Evolutionary conservation across 2,113 vertebrate species (phyloP).

Genomic region (Pterocles burchelli): DNA sequence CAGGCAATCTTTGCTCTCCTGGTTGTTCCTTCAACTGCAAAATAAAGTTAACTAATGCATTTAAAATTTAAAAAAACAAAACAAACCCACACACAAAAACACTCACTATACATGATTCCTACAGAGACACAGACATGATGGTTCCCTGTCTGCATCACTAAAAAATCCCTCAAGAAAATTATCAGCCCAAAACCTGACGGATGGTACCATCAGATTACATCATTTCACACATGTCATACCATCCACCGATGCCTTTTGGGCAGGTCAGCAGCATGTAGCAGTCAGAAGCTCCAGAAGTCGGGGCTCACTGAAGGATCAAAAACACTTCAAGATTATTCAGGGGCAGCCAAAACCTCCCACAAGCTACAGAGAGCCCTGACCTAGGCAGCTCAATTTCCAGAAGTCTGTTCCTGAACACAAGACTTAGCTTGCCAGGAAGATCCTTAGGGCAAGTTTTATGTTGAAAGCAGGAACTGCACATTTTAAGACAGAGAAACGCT

Average conservation of each 20-base stretch:
- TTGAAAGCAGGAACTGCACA: not conserved
- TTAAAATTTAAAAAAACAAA: not conserved
- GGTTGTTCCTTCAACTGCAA: conserved; percentile 88
- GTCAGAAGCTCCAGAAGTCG: not conserved
- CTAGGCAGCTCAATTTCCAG: not conserved
- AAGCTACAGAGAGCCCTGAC: not conserved
- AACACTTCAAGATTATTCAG: not conserved
- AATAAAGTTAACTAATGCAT: not conserved
- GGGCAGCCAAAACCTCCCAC: not conserved
- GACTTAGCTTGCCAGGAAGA: not conserved
- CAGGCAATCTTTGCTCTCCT: conserved; percentile 90
- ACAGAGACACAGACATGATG: not conserved
- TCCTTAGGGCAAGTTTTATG: not conserved
- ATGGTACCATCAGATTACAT: rapidly evolving
- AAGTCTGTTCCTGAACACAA: not conserved
- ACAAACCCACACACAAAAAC: not conserved
- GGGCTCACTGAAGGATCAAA: not conserved
- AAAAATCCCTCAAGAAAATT: not conserved
- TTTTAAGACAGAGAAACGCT: not conserved
- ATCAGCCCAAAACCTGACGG: not conserved
- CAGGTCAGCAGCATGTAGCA: not conserved
- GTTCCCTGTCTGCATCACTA: not conserved
- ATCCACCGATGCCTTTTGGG: not conserved
- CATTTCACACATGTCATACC: not conserved
- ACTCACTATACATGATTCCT: not conserved